Evolutionary conservation across 2,888 invertebrate genomes (phyloP).

Genomic region (Timandra comae): DNA sequence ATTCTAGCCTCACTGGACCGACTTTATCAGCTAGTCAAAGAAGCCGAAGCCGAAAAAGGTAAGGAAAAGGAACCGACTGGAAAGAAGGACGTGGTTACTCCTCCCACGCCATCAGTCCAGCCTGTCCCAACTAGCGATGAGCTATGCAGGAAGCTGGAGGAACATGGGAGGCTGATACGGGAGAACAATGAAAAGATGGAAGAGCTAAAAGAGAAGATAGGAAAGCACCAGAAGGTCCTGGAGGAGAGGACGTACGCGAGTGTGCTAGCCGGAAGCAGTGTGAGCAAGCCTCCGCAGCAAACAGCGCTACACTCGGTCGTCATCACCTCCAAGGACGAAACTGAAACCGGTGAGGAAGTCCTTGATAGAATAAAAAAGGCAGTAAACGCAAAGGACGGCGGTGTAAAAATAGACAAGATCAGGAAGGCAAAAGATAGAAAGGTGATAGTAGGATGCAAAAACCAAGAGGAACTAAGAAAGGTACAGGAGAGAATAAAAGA

Average conservation of each 20-base stretch:
- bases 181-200: background rate
- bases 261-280: background rate
- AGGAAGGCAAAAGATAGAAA: constrained; percentile 6
- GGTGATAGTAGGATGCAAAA: constrained; percentile 5
- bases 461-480: constrained; percentile 1
- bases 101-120: too few species aligned
- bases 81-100: too few species aligned
- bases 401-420: background rate
- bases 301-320: constrained; percentile 5
- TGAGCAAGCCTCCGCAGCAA: background rate
- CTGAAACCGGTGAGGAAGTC: constrained; percentile 4
- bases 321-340: background rate
- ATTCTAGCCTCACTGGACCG: too few species aligned
- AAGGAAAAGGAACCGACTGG: too few species aligned
- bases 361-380: constrained; percentile 1
- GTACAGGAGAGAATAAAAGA: background rate
- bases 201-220: background rate
- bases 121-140: too few species aligned
- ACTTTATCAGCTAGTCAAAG: too few species aligned
- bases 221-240: background rate
- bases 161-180: background rate
- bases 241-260: background rate
- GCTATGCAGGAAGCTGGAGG: too few species aligned
- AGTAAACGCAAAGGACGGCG: background rate
- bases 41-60: too few species aligned